phyloP scores from a whole-genome alignment of 1,140 invertebrate genomes.

The Melipona quadrifasciata region DNA sequence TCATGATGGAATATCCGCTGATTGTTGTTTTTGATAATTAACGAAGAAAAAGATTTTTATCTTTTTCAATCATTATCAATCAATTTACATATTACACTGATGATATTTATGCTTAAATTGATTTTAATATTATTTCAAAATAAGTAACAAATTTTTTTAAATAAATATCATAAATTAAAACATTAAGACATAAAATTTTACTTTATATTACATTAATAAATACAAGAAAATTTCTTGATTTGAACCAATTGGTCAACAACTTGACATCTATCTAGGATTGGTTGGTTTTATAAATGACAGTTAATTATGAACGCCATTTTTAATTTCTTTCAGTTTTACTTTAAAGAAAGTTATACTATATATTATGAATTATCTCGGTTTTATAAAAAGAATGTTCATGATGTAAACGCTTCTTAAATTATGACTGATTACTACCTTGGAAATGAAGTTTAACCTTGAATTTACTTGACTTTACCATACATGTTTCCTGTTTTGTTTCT shows the following conservation, averaged over 20 bases:
- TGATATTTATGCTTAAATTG: neutral
- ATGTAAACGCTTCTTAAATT: neutral
- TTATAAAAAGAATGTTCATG: neutral
- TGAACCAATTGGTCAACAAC: conserved; percentile 19
- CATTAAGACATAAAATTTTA: neutral
- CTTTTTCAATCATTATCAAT: neutral
- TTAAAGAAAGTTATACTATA: neutral
- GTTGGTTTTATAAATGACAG: conserved; percentile 36
- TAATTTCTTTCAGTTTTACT: neutral
- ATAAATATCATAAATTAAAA: neutral
- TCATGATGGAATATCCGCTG: neutral
- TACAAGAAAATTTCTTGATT: neutral
- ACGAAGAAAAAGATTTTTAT: neutral
- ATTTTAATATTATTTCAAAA: neutral
- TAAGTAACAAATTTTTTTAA: neutral
- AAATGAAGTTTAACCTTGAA: conserved; percentile 14
- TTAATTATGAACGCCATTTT: conserved; percentile 2
- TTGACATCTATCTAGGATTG: conserved; percentile 14
- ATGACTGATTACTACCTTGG: neutral
- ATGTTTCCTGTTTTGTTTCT: neutral
- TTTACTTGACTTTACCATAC: neutral
- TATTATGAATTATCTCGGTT: neutral
- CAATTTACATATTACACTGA: neutral
- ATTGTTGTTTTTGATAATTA: too few relatives aligned
- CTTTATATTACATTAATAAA: neutral